Percentiles rank a stretch among this genome's conserved stretches.
These are phyloP conservation scores for Rapana venosa DNA, from an alignment of 2,888 invertebrate genomes.

Conservation along the genomic window DNA sequence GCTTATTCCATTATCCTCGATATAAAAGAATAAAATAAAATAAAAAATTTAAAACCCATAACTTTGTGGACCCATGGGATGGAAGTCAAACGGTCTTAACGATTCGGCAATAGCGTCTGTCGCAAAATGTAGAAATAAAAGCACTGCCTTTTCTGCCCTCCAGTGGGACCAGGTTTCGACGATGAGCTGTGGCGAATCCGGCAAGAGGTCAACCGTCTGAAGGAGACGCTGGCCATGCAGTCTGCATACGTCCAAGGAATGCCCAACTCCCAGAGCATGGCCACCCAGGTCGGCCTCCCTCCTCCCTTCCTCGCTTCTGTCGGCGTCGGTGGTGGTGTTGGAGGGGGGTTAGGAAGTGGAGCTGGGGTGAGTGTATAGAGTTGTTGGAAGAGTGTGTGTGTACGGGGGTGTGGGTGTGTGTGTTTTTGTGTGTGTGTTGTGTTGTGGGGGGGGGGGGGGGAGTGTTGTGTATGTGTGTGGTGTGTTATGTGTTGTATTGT, in stretches of 20 bases:
- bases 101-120: no score
- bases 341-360: conserved; percentile 15
- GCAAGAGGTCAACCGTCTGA: conserved; percentile 70
- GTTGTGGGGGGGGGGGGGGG: no score
- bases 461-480: no score
- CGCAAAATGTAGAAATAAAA: no score
- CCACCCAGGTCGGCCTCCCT: conserved; percentile 45
- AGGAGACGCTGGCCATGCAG: conserved; percentile 73
- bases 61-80: no score
- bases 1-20: no score
- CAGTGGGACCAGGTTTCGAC: conserved; percentile 64
- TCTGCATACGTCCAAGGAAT: conserved; percentile 70
- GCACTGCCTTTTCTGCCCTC: background rate
- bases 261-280: conserved; percentile 50
- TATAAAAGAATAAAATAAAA: no score
- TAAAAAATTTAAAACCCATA: no score
- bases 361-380: conserved; percentile 25
- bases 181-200: conserved; percentile 68
- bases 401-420: background rate
- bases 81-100: no score
- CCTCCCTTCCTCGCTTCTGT: conserved; percentile 19
- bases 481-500: no score
- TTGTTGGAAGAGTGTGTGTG: background rate
- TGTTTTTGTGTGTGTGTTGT: background rate
- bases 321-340: conserved; percentile 39